These are phyloP conservation scores for Fragum fragum DNA, from an alignment of 2,888 invertebrate genomes.

Conservation along the genomic window DNA sequence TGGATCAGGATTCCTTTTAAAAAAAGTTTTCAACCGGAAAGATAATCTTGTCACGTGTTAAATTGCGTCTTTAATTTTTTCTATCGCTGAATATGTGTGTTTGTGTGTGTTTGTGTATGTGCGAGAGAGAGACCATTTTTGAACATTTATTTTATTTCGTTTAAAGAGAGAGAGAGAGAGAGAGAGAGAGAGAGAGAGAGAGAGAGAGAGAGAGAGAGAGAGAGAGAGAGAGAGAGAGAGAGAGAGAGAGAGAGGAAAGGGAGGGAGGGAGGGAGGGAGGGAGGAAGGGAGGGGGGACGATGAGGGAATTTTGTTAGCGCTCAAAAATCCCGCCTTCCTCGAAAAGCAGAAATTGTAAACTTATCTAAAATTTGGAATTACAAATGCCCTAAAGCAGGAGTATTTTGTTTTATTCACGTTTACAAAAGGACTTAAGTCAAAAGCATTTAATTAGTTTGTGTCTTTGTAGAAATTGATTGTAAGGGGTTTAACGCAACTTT, in stretches of 20 bases:
- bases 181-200: conserved; percentile 44
- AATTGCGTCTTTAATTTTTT: too few species aligned
- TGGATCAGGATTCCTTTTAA: neutral
- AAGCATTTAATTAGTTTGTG: too few species aligned
- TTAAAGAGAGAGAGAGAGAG: conserved; percentile 25
- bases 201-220: conserved; percentile 44
- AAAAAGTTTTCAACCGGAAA: neutral
- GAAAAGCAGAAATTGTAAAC: conserved; percentile 18
- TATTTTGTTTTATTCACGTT: too few species aligned
- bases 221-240: conserved; percentile 34
- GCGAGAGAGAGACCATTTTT: too few species aligned
- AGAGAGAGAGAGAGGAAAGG: conserved; percentile 37
- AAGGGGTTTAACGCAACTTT: too few species aligned
- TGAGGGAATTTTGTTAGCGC: neutral
- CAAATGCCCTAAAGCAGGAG: neutral
- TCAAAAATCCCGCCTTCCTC: too few species aligned
- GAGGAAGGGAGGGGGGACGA: neutral
- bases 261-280: conserved; percentile 36
- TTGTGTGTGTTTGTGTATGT: too few species aligned
- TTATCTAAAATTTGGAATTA: neutral
- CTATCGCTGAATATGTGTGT: too few species aligned
- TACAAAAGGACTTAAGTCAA: too few species aligned
- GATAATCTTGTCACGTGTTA: neutral
- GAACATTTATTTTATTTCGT: too few species aligned
- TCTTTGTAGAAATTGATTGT: too few species aligned